phyloP scores from a whole-genome alignment of 2,113 vertebrate species.

The Thryonomys swinderianus region DNA sequence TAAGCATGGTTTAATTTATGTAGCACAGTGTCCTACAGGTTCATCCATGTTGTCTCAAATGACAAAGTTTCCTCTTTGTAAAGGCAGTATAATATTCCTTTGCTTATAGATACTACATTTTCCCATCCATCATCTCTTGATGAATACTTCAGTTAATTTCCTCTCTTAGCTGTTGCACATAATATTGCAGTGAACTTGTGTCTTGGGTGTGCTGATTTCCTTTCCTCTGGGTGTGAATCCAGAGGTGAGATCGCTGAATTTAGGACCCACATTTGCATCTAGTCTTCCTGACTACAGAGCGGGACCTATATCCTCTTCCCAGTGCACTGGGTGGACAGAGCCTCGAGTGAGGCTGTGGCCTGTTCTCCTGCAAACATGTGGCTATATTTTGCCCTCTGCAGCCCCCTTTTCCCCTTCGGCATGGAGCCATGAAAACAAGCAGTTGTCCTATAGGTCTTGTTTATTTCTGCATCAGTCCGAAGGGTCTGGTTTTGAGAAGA shows the following conservation, averaged over 20 bases:
- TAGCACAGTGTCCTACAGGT: background rate
- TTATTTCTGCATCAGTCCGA: background rate
- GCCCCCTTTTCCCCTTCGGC: background rate
- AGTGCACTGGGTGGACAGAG: background rate
- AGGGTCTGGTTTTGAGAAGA: background rate
- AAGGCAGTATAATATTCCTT: background rate
- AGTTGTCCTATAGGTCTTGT: background rate
- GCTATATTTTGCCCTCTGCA: background rate
- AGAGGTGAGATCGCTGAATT: background rate
- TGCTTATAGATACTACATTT: background rate
- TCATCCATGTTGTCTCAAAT: background rate
- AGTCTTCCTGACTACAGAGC: background rate
- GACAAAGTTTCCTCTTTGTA: background rate
- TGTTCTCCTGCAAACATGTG: background rate
- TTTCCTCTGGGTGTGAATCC: background rate
- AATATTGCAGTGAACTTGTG: no score
- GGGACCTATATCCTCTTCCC: background rate
- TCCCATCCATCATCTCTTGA: background rate
- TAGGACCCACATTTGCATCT: background rate
- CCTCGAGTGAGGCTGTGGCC: background rate
- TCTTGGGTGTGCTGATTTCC: background rate
- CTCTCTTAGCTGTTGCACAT: accelerated
- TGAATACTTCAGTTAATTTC: background rate
- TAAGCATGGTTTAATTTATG: background rate
- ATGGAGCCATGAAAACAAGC: background rate